phyloP scores from a whole-genome alignment of 2,113 vertebrate genomes.

The Mixornis gularis region DNA sequence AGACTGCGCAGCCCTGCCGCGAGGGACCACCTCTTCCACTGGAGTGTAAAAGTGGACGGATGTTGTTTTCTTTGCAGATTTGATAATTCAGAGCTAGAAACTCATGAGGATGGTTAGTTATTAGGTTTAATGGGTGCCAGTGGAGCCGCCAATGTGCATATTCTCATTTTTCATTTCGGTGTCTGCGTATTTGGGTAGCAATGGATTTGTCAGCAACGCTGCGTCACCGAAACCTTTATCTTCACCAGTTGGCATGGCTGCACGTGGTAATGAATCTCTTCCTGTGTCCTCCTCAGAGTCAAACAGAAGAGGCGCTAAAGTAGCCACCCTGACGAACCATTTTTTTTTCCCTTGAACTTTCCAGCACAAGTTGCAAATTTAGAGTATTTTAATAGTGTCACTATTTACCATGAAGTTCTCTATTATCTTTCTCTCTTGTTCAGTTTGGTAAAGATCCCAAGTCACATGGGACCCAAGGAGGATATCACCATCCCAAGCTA shows the following conservation, averaged over 20 bases:
- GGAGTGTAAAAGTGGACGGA: constrained; percentile 90
- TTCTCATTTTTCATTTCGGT: constrained; percentile 67
- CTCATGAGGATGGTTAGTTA: constrained; percentile 72
- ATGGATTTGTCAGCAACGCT: constrained; percentile 40
- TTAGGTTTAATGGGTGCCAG: constrained; percentile 74
- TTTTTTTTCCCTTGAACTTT: not conserved
- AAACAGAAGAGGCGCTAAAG: constrained; percentile 40
- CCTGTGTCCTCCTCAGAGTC: constrained; percentile 48
- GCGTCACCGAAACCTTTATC: constrained; percentile 45
- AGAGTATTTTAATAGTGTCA: not conserved
- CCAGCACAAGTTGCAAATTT: not conserved
- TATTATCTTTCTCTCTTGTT: not conserved
- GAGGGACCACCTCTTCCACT: constrained; percentile 91
- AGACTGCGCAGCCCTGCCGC: constrained; percentile 83
- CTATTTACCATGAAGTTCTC: not conserved
- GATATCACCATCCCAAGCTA: not conserved
- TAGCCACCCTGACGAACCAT: constrained; percentile 40
- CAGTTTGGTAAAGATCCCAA: not conserved
- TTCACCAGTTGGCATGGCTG: constrained; percentile 51
- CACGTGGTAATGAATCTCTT: constrained; percentile 47
- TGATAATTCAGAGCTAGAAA: constrained; percentile 76
- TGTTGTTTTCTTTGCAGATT: constrained; percentile 86
- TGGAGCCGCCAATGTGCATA: constrained; percentile 38
- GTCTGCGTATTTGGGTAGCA: constrained; percentile 18
- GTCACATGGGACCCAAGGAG: not conserved